Percentiles rank a stretch among this genome's conserved stretches.
Evolutionary conservation across 2,888 invertebrate genomes (phyloP).

Genomic region (Drosophila atripex): DNA sequence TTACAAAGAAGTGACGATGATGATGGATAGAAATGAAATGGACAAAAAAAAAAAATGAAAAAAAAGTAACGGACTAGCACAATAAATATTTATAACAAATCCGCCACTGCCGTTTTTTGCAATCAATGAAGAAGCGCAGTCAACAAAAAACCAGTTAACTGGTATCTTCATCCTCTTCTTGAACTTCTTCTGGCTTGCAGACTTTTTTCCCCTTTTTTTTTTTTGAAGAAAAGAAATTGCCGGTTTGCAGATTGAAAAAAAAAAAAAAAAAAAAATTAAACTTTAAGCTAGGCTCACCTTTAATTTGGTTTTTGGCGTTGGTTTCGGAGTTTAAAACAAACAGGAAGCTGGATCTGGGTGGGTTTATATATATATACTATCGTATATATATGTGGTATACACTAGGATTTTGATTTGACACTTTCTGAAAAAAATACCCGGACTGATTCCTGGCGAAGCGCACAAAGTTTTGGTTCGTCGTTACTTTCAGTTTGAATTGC

Average conservation of each 20-base stretch:
- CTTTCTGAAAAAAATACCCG: conserved; percentile 7
- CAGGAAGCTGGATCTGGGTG: conserved; percentile 7
- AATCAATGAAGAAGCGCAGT: conserved; percentile 46
- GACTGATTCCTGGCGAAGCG: conserved; percentile 3
- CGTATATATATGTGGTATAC: background rate
- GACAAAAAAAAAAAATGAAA: background rate
- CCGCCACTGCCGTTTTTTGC: conserved; percentile 31
- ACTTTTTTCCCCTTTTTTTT: conserved; percentile 12
- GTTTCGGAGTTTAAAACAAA: conserved; percentile 5
- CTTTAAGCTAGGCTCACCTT: conserved; percentile 14
- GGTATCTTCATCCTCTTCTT: conserved; percentile 14
- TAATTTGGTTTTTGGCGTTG: conserved; percentile 25
- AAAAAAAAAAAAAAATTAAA: background rate
- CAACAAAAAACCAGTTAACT: conserved; percentile 61
- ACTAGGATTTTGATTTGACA: conserved; percentile 4
- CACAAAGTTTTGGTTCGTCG: background rate
- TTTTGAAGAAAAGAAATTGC: conserved; percentile 54
- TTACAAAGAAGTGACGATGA: conserved; percentile 13
- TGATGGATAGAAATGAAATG: conserved; percentile 1
- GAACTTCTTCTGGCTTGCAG: background rate
- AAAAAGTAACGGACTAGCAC: conserved; percentile 52
- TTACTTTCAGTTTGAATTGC: background rate
- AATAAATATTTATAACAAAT: conserved; percentile 76
- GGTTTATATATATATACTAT: conserved; percentile 2
- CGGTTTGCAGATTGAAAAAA: conserved; percentile 47